phyloP scores from a whole-genome alignment of 2,113 vertebrate genomes.

The Rhynchopsitta pachyrhyncha region DNA sequence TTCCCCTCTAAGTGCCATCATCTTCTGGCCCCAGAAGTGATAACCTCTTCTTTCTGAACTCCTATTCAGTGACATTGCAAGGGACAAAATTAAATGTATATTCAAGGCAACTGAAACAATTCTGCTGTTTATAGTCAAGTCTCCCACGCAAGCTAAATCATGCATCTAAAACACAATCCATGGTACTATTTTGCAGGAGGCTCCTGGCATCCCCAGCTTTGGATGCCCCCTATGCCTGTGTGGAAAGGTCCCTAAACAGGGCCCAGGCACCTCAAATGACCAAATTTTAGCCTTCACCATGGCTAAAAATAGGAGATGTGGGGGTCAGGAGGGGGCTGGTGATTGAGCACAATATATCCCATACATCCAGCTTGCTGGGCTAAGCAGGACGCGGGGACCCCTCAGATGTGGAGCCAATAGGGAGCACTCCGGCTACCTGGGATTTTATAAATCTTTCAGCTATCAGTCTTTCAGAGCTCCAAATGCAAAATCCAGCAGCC shows the following conservation, averaged over 20 bases:
- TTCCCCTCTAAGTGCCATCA: not conserved
- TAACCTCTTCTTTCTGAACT: not conserved
- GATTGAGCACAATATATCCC: slow-evolving; percentile 9
- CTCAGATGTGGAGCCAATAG: slow-evolving; percentile 45
- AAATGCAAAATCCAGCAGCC: slow-evolving; percentile 72
- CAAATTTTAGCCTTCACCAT: not conserved
- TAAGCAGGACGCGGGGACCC: not conserved
- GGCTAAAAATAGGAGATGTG: not conserved
- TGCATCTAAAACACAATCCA: too few relatives aligned
- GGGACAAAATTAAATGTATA: not conserved
- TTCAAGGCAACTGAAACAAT: not conserved
- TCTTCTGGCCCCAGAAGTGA: not conserved
- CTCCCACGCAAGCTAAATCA: accelerated
- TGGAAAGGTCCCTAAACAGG: not conserved
- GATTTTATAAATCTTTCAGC: slow-evolving; percentile 67
- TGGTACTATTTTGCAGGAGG: not conserved
- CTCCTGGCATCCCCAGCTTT: not conserved
- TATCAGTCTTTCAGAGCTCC: slow-evolving; percentile 58
- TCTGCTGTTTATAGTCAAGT: not conserved
- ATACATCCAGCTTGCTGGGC: not conserved
- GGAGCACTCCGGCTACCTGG: slow-evolving; percentile 28
- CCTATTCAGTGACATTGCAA: accelerated
- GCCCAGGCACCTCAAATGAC: not conserved
- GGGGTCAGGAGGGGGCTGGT: not conserved
- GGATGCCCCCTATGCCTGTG: accelerated